Percentiles rank a stretch among this genome's conserved stretches.
These are phyloP conservation scores for Agonopterix subpropinquella DNA, from an alignment of 2,888 invertebrate species.

Conservation along the genomic window DNA sequence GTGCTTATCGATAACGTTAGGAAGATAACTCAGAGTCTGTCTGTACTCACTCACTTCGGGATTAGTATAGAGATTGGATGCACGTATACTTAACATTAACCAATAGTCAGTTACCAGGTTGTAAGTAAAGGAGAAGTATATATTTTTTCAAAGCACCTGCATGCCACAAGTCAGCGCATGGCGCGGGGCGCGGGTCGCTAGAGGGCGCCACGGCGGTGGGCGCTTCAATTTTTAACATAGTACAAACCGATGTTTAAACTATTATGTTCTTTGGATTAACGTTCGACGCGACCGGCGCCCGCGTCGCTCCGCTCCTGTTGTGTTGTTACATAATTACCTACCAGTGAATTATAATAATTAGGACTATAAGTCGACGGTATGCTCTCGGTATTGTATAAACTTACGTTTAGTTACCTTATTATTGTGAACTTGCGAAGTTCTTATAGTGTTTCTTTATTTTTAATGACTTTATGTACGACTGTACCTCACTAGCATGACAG, in stretches of 20 bases:
- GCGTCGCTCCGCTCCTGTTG: neutral
- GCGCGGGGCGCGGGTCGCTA: neutral
- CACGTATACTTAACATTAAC: slow-evolving; percentile 6
- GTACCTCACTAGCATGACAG: slow-evolving; percentile 67
- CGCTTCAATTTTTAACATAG: neutral
- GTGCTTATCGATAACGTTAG: slow-evolving; percentile 4
- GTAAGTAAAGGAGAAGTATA: slow-evolving; percentile 51
- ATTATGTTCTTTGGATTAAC: no score
- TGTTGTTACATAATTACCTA: slow-evolving; percentile 20
- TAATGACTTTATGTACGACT: slow-evolving; percentile 31
- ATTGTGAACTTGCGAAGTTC: slow-evolving; percentile 67
- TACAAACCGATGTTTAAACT: no score
- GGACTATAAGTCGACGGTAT: slow-evolving; percentile 66
- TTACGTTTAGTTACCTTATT: slow-evolving; percentile 70
- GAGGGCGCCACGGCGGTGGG: neutral
- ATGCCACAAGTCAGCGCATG: slow-evolving; percentile 14
- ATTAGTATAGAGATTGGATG: neutral
- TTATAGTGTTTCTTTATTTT: slow-evolving; percentile 49
- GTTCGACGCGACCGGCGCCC: neutral
- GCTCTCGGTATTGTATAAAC: slow-evolving; percentile 50
- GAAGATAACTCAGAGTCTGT: slow-evolving; percentile 4
- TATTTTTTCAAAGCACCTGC: slow-evolving; percentile 59
- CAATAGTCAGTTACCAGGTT: slow-evolving; percentile 63
- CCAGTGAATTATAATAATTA: slow-evolving; percentile 61
- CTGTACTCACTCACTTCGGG: neutral